phyloP scores from a whole-genome alignment of 2,113 vertebrate species.

The Poeciliopsis occidentalis region DNA sequence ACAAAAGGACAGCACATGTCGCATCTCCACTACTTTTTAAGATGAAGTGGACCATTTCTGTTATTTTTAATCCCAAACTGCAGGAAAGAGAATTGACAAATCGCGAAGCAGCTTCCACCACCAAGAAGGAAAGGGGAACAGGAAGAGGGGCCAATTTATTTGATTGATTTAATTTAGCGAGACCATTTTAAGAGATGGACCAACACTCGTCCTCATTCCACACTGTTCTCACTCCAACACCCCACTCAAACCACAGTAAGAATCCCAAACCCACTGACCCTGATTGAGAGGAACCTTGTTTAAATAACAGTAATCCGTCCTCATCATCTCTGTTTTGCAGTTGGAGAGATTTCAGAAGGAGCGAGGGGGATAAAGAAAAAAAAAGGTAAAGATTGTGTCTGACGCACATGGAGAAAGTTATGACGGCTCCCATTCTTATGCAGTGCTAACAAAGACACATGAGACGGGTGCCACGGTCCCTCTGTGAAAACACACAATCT shows the following conservation, averaged over 20 bases:
- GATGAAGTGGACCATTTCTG: slow-evolving; percentile 44
- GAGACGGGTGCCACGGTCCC: slow-evolving; percentile 14
- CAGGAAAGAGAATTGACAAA: slow-evolving; percentile 54
- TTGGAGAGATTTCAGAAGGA: slow-evolving; percentile 56
- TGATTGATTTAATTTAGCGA: slow-evolving; percentile 34
- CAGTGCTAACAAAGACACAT: slow-evolving; percentile 36
- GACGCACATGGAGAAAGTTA: slow-evolving; percentile 59
- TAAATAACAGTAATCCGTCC: slow-evolving; percentile 57
- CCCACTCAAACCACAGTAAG: slow-evolving; percentile 42
- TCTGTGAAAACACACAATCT: slow-evolving; percentile 43
- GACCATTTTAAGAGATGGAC: slow-evolving; percentile 25
- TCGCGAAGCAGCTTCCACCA: slow-evolving; percentile 28
- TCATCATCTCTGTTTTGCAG: slow-evolving; percentile 54
- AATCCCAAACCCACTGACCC: slow-evolving; percentile 49
- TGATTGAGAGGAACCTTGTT: slow-evolving; percentile 34
- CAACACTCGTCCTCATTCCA: not conserved
- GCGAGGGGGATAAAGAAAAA: not conserved
- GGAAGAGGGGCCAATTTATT: slow-evolving; percentile 8
- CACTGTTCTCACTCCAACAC: slow-evolving; percentile 23
- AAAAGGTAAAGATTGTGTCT: slow-evolving; percentile 29
- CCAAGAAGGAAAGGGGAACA: slow-evolving; percentile 47
- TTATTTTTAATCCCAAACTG: slow-evolving; percentile 40
- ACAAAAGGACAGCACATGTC: slow-evolving; percentile 13
- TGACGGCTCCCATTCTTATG: slow-evolving; percentile 48
- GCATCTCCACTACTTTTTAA: slow-evolving; percentile 15